Base-by-base conservation (phyloP, 2,888 invertebrate species). In the Heliconius ethilla region DNA sequence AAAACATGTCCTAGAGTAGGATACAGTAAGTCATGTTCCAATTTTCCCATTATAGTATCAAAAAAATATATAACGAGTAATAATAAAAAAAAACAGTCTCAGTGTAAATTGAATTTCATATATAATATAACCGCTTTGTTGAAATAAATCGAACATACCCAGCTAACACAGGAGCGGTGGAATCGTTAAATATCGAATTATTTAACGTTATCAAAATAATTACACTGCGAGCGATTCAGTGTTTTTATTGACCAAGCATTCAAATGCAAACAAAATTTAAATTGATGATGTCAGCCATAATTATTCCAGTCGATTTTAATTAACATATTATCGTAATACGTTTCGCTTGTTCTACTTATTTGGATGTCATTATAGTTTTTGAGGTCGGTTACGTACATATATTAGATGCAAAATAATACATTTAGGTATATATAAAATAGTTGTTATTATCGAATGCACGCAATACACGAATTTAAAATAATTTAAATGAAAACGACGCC, bases 191-290 rank as follows among this genome's bases (percentile, higher is more conserved):
- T 74, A 74, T 62, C 40, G 45, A 65, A 74, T 40, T 74, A 74
- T 74, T 74, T 74, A 63, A 59, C 75, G 69, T 70, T 80, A 80
- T 80, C 80, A 81, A 78, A 81, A 79, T 81, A 78, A 79, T 81
- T 79, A 78, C 73, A 72, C 51, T 59, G 76, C 75, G 29, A 77
- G 78, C 70, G 80, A 77, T 63, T 79, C 79, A 80, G 78, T 83
- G 82, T 83, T 83, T 83, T 82, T 82, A 76, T 80, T 70, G 79
- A 65, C 78, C 75, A 78, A 73, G 79, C 80, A 82, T 81, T 82
- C 79, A 78, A 70, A 78, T 78, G 77, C 83, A 85, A 86, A 86
- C 84, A 86, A 83, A 86, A 88, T 89, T 89, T 86, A 85, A 85
- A 87, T 87, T 85, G 85, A 85, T 84, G 85, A 80, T 81, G 84